phyloP scores from a whole-genome alignment of 2,113 vertebrate genomes.

The Salvelinus namaycush region DNA sequence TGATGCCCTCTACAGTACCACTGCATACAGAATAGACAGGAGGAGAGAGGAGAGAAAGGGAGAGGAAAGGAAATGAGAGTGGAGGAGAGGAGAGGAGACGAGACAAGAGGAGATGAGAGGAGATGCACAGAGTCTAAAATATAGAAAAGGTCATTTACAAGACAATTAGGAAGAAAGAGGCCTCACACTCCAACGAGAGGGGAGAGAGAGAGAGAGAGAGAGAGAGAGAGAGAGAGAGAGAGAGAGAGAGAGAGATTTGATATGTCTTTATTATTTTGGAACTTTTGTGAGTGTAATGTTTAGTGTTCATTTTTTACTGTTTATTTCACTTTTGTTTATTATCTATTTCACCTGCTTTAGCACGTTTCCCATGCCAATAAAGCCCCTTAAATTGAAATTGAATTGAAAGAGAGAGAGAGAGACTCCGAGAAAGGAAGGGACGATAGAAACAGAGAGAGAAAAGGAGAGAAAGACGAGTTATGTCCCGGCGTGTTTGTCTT shows the following conservation, averaged over 20 bases:
- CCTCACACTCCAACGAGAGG: background rate
- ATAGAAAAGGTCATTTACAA: conserved; percentile 84
- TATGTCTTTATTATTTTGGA: too few relatives aligned
- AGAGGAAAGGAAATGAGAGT: conserved; percentile 7
- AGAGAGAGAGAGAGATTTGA: background rate
- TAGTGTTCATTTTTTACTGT: too few relatives aligned
- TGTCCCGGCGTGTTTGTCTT: conserved; percentile 71
- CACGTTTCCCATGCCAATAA: too few relatives aligned
- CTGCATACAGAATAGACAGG: conserved; percentile 87
- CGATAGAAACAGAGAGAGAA: conserved; percentile 19
- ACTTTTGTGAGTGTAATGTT: too few relatives aligned
- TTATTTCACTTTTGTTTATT: too few relatives aligned
- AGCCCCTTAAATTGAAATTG: too few relatives aligned
- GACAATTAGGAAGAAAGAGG: conserved; percentile 69
- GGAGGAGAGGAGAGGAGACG: background rate
- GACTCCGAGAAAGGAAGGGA: background rate
- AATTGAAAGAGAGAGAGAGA: background rate
- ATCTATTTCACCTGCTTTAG: too few relatives aligned
- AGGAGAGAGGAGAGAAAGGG: conserved; percentile 22
- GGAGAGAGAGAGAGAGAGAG: background rate
- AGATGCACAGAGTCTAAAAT: conserved; percentile 59
- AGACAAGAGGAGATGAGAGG: background rate
- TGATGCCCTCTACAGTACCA: conserved; percentile 94
- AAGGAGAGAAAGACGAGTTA: background rate
- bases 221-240: background rate